A percentile compares a stretch with the other conserved stretches of the same genome.
Conservation (phyloP, 2,113 vertebrate species). For the Burhinus oedicnemus region DNA sequence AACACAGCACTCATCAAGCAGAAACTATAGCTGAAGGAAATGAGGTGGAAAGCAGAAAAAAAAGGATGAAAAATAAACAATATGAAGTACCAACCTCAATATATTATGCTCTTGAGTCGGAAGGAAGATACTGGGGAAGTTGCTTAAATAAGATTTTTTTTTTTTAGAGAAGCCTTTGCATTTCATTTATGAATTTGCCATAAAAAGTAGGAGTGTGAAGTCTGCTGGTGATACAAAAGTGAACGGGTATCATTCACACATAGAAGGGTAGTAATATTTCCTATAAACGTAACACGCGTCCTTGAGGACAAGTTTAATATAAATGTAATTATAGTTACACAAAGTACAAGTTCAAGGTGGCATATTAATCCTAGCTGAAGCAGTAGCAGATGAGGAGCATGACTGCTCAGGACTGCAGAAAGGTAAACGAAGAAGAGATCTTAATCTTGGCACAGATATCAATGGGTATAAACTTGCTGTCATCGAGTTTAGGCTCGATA, state of each 20-base stretch:
- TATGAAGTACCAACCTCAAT: neutral
- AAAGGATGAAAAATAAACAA: neutral
- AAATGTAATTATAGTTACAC: neutral
- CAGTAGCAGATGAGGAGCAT: rapidly evolving
- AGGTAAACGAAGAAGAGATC: neutral
- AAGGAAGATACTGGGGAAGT: neutral
- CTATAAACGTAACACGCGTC: rapidly evolving
- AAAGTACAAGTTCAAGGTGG: neutral
- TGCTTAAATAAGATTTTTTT: neutral
- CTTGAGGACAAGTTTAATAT: neutral
- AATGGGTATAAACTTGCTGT: neutral
- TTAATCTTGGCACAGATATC: neutral
- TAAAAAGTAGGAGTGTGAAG: rapidly evolving
- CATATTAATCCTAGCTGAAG: neutral
- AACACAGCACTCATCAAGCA: neutral
- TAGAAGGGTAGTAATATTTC: neutral
- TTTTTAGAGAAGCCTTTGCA: neutral
- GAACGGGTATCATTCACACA: rapidly evolving
- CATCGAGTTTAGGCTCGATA: neutral
- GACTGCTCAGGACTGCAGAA: neutral
- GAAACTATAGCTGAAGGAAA: neutral
- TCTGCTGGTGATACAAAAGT: neutral
- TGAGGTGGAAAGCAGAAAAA: neutral
- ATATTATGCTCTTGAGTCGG: neutral
- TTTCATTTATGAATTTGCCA: neutral